Percentiles rank a stretch among this genome's conserved stretches.
phyloP scores from a whole-genome alignment of 2,888 invertebrate genomes.

The Diplazon laetatorius region DNA sequence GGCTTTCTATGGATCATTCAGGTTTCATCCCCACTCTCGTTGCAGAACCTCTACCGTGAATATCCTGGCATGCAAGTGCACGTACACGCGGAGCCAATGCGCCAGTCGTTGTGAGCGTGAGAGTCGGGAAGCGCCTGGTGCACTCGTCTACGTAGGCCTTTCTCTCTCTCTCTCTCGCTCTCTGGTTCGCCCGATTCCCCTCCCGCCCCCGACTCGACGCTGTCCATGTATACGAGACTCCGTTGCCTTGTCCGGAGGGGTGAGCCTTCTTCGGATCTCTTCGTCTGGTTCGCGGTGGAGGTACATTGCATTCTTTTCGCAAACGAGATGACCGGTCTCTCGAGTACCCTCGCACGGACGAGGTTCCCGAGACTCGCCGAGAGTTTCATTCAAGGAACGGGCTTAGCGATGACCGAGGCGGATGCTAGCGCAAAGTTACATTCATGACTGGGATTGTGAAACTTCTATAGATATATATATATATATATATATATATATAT shows the following conservation, averaged over 20 bases:
- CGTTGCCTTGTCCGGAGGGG: slow-evolving; percentile 7
- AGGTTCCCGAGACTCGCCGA: slow-evolving; percentile 46
- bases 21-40: slow-evolving; percentile 75
- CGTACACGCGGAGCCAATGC: too few relatives aligned
- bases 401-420: slow-evolving; percentile 59
- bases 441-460: slow-evolving; percentile 57
- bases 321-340: slow-evolving; percentile 51
- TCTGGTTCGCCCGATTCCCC: not conserved
- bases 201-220: not conserved
- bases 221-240: not conserved
- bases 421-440: slow-evolving; percentile 57
- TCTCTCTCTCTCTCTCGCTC: not conserved
- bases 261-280: not conserved
- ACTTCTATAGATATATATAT: slow-evolving; percentile 36
- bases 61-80: slow-evolving; percentile 11
- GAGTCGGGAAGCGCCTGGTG: slow-evolving; percentile 50
- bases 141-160: not conserved
- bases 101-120: slow-evolving; percentile 26
- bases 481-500: not conserved
- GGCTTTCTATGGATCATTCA: slow-evolving; percentile 78
- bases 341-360: slow-evolving; percentile 52
- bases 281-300: not conserved
- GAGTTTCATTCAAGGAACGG: slow-evolving; percentile 66
- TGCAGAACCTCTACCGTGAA: slow-evolving; percentile 16
- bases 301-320: slow-evolving; percentile 22